Percentiles rank a stretch among this genome's conserved stretches.
Conservation (phyloP, 2,888 invertebrate genomes). For the Cenopis cana region DNA sequence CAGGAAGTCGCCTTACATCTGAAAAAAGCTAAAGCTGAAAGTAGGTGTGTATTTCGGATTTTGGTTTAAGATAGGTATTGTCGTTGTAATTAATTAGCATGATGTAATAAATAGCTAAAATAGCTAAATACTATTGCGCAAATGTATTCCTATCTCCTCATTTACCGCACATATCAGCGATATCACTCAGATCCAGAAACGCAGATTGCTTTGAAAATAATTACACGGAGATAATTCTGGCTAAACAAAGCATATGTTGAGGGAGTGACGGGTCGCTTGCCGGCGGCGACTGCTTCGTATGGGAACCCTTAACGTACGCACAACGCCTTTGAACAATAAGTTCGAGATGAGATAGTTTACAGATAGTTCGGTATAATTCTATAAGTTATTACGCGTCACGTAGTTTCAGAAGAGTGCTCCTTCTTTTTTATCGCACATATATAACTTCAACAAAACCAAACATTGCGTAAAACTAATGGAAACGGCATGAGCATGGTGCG, state of each 20-base stretch:
- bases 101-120: background rate
- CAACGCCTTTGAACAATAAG: conserved; percentile 43
- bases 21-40: no score
- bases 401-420: background rate
- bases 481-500: background rate
- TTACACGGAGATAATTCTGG: conserved; percentile 71
- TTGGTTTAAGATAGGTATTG: background rate
- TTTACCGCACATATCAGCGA: conserved; percentile 12
- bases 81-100: background rate
- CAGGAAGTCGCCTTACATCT: no score
- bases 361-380: conserved; percentile 11
- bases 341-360: conserved; percentile 28
- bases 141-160: conserved; percentile 2
- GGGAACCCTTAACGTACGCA: conserved; percentile 62
- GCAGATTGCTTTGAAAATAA: conserved; percentile 74
- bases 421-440: background rate
- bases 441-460: background rate
- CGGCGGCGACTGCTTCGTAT: conserved; percentile 67
- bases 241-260: conserved; percentile 76
- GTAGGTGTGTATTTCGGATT: background rate
- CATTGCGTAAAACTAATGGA: conserved; percentile 10
- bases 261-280: conserved; percentile 65
- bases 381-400: background rate
- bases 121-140: background rate
- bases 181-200: conserved; percentile 60